A percentile compares a stretch with the other conserved stretches of the same genome.
Evolutionary conservation across 2,113 vertebrate genomes (phyloP).

Genomic region (Etheostoma cragini): DNA sequence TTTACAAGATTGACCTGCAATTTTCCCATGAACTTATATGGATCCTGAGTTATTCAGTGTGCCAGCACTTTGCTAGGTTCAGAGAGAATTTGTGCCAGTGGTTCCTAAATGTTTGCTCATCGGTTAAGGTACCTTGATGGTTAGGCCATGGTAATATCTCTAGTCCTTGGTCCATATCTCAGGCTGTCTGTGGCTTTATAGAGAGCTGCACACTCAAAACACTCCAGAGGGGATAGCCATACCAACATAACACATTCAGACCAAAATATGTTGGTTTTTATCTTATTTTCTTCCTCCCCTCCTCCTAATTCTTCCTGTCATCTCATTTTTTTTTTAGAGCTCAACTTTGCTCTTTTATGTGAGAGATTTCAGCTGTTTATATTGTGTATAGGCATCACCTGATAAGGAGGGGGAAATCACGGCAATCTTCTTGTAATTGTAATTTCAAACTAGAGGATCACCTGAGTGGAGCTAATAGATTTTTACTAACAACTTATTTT

Average conservation of each 20-base stretch:
- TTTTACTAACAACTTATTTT: constrained; percentile 24
- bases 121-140: constrained; percentile 52
- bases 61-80: constrained; percentile 44
- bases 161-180: constrained; percentile 79
- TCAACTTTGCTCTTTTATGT: constrained; percentile 40
- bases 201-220: constrained; percentile 31
- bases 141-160: constrained; percentile 58
- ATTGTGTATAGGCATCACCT: neutral
- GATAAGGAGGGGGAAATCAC: neutral
- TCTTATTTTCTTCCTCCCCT: constrained; percentile 17
- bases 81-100: constrained; percentile 20
- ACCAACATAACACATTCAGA: constrained; percentile 64
- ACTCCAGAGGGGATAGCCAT: constrained; percentile 34
- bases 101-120: constrained; percentile 56
- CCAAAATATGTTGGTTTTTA: constrained; percentile 66
- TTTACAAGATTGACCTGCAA: constrained; percentile 39
- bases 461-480: neutral
- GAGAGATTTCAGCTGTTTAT: constrained; percentile 21
- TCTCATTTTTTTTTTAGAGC: constrained; percentile 59
- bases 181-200: constrained; percentile 65
- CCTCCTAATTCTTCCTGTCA: neutral
- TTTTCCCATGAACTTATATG: constrained; percentile 19
- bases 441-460: constrained; percentile 14
- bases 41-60: constrained; percentile 25
- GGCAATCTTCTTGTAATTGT: constrained; percentile 40